Percentiles rank a stretch among this genome's conserved stretches.
Evolutionary conservation across 1,140 invertebrate species (phyloP).

Genomic region (Limonius californicus): DNA sequence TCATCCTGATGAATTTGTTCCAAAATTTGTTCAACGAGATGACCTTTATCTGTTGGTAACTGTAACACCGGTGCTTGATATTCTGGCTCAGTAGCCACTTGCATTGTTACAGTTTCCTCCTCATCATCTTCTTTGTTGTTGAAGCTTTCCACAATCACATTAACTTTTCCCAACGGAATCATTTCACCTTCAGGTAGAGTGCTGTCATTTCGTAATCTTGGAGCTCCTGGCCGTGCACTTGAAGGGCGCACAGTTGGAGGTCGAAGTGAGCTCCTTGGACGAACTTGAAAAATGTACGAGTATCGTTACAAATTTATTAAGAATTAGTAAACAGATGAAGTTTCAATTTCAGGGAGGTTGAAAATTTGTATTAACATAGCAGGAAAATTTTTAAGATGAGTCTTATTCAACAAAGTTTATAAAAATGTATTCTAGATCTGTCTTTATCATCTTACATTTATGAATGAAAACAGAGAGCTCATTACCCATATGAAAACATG

Average conservation of each 20-base stretch:
- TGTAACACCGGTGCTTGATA: slow-evolving; percentile 7
- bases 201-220: slow-evolving; percentile 57
- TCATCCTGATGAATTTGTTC: slow-evolving; percentile 68
- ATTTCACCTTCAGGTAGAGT: slow-evolving; percentile 50
- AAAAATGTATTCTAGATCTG: too few species aligned
- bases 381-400: too few species aligned
- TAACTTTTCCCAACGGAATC: slow-evolving; percentile 57
- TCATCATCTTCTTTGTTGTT: slow-evolving; percentile 51
- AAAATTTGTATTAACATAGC: too few species aligned
- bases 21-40: slow-evolving; percentile 75
- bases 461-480: too few species aligned
- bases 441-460: too few species aligned
- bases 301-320: too few species aligned
- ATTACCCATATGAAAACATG: too few species aligned
- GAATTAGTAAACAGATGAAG: too few species aligned
- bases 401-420: too few species aligned
- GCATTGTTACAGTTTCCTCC: slow-evolving; percentile 52
- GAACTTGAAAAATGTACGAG: too few species aligned
- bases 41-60: slow-evolving; percentile 55
- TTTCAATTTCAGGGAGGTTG: too few species aligned
- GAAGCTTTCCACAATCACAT: slow-evolving; percentile 66
- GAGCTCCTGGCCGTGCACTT: slow-evolving; percentile 74
- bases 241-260: slow-evolving; percentile 67
- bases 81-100: slow-evolving; percentile 29
- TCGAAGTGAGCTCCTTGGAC: slow-evolving; percentile 51